These are phyloP conservation scores for Edolisoma coerulescens DNA, from an alignment of 2,113 vertebrate species.

Conservation along the genomic window DNA sequence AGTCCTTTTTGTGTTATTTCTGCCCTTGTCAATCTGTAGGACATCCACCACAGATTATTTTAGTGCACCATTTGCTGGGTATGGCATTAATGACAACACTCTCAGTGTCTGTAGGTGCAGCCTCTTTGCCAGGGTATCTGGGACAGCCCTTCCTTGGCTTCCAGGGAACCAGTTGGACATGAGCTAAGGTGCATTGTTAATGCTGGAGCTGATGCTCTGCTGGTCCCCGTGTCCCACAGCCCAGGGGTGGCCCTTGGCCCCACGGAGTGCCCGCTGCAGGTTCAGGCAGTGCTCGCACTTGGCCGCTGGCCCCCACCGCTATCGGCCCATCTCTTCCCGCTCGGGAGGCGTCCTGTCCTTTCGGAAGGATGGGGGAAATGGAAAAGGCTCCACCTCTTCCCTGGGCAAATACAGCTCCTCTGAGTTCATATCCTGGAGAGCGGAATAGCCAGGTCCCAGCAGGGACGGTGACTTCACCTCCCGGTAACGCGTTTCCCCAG, in stretches of 20 bases:
- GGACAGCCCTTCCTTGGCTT: neutral
- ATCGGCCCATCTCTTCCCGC: constrained; percentile 58
- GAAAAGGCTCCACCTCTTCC: constrained; percentile 69
- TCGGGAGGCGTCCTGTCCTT: constrained; percentile 58
- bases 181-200: neutral
- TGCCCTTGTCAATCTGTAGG: neutral
- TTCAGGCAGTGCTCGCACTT: neutral
- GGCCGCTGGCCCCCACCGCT: neutral
- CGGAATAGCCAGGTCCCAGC: constrained; percentile 53
- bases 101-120: neutral
- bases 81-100: neutral
- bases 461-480: constrained; percentile 66
- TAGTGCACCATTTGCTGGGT: neutral
- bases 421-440: constrained; percentile 68
- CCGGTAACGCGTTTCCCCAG: constrained; percentile 35
- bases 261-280: rapidly evolving
- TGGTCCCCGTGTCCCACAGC: neutral
- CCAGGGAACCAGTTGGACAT: neutral
- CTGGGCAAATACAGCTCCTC: constrained; percentile 61
- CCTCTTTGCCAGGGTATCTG: neutral
- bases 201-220: neutral
- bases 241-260: neutral
- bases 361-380: constrained; percentile 71
- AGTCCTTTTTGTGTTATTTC: constrained; percentile 30
- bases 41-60: neutral